Evolutionary conservation across 1,140 invertebrate species (phyloP), one percentile per base, ranked within the genome.

Genomic region (Sycobia sp.): DNA sequence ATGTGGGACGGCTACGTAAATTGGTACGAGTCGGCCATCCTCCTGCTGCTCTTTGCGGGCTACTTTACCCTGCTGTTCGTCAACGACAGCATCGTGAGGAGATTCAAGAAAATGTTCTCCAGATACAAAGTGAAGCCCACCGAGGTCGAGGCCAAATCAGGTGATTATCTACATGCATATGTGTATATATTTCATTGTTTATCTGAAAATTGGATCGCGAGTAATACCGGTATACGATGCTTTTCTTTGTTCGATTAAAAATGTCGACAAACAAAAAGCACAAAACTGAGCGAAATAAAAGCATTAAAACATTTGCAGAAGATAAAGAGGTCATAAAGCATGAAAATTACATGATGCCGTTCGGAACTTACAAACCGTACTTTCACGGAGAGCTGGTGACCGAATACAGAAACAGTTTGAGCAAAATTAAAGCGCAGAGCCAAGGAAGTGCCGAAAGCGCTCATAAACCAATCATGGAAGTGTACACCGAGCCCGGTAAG

Each of bases 1-100:
- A 90, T 94, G 54, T 90, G 89, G 85, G 94, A 96, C 73, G 89
- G 88, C 32, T 72, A 81, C 47, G 87, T 97, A 4, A 86, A 85
- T 43, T 95, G 93, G 89, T 90, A 88, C 67, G 93, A 94, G 74
- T 87, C 90, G 0, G 69, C 86, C 41, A 77, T 88, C 0, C 83
- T 93, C 25, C 84, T 92, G 34, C 76, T 89, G 3, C 77, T 91
- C 2, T 89, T 91, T 66, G 72, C 90, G n/a, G 65, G 85, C 14
- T 92, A 92, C 73, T 86, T 88, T 67, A 71, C 82, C 0, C 69
- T 89, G 13, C 84, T 89, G 56, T 89, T 89, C 62, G 73, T 70
- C 22, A 71, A 73, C 32, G 72, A 74, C 62, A 66, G 18, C 8
- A 58, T 79, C 11, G 49, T 57, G 0, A n/a, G 27, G 18, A 10